phyloP scores from a whole-genome alignment of 2,113 vertebrate genomes.

The Lophius piscatorius region DNA sequence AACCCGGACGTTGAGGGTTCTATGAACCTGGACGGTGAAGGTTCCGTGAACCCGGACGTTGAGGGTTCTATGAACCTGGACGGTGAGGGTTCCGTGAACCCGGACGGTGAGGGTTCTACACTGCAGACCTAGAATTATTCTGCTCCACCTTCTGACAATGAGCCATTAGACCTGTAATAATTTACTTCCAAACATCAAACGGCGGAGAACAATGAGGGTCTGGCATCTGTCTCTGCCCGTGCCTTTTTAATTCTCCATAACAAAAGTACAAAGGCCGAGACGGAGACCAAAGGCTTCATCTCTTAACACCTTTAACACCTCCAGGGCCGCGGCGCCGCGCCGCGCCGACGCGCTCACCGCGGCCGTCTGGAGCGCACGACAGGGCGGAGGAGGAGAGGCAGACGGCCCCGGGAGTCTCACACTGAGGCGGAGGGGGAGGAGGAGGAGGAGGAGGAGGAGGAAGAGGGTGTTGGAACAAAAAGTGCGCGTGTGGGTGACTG shows the following conservation, averaged over 20 bases:
- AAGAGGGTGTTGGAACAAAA: conserved; percentile 35
- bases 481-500: conserved; percentile 15
- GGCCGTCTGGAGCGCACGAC: conserved; percentile 54
- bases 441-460: conserved; percentile 17
- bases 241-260: conserved; percentile 76
- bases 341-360: conserved; percentile 37
- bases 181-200: conserved; percentile 81
- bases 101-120: too few species aligned
- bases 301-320: conserved; percentile 72
- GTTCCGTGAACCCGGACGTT: too few species aligned
- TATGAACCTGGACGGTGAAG: too few species aligned
- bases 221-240: conserved; percentile 61
- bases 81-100: too few species aligned
- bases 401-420: conserved; percentile 27
- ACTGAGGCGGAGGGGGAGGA: conserved; percentile 34
- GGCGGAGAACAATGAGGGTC: conserved; percentile 62
- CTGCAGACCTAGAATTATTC: neutral
- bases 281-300: conserved; percentile 63
- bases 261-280: conserved; percentile 77
- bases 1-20: too few species aligned
- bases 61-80: too few species aligned
- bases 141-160: neutral
- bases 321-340: conserved; percentile 64
- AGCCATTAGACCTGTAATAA: conserved; percentile 70
- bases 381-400: conserved; percentile 42